phyloP scores from a whole-genome alignment of 1,140 invertebrate genomes.

The Rhynchophorus ferrugineus region DNA sequence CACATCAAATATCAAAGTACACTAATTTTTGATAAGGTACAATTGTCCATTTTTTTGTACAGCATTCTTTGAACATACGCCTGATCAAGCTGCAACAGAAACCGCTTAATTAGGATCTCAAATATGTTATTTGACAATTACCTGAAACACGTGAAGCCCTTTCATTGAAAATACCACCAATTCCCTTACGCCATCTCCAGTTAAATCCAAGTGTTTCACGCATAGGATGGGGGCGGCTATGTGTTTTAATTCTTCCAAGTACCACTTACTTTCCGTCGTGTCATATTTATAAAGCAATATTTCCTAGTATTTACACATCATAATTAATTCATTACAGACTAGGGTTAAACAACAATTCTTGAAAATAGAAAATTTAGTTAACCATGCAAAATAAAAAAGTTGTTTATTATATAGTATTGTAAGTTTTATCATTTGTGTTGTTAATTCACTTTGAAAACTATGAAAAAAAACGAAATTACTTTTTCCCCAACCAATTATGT shows the following conservation, averaged over 20 bases:
- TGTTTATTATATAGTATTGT: no score
- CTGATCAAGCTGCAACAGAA: conserved; percentile 37
- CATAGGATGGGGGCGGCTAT: conserved; percentile 57
- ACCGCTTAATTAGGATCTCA: neutral
- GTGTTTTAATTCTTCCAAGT: conserved; percentile 43
- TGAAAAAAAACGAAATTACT: no score
- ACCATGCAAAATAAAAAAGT: no score
- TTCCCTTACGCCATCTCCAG: conserved; percentile 61
- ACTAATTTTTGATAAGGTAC: conserved; percentile 22
- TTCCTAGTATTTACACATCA: conserved; percentile 41
- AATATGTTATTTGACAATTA: conserved; percentile 29
- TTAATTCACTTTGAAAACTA: no score
- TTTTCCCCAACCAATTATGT: neutral
- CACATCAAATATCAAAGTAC: no score
- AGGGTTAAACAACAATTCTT: neutral
- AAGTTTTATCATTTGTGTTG: no score
- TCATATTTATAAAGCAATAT: conserved; percentile 52
- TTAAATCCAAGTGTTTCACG: conserved; percentile 57
- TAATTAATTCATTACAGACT: neutral
- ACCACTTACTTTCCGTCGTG: conserved; percentile 40
- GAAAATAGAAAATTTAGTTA: neutral
- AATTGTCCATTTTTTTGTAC: conserved; percentile 27
- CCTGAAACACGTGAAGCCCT: conserved; percentile 63
- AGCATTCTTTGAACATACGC: conserved; percentile 35
- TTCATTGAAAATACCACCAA: conserved; percentile 58